Base-by-base conservation (phyloP, 2,888 invertebrate species). In the Polia nebulosa region DNA sequence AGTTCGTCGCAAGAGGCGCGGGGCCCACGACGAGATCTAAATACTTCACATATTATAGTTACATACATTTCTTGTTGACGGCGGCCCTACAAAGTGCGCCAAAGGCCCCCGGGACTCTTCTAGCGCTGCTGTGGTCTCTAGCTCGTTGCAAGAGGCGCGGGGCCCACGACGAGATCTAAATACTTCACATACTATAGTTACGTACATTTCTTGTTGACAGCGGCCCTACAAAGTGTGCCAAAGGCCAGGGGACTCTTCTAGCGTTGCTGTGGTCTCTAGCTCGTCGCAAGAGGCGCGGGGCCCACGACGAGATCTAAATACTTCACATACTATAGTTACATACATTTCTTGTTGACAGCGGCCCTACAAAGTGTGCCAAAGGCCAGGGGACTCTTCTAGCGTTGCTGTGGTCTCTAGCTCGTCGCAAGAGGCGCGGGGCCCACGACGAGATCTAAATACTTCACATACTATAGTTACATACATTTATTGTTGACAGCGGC, bases 231-330 rank as follows among this genome's bases (percentile, higher is more conserved):
- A 78, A 76, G n/a, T n/a, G n/a, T n/a, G n/a, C n/a, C n/a, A n/a
- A n/a, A n/a, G n/a, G n/a, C n/a, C n/a, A n/a, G n/a, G n/a, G n/a
- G n/a, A n/a, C n/a, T n/a, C n/a, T n/a, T n/a, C 77, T 93, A 3
- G 77, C 89, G 0, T 90, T 92, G 63, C 84, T 95, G 8, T 73
- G 89, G 6, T 92, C 91, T 0, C 84, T 94, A 34, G 88, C 91
- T 0, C 89, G 93, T 0, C 91, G 93, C 73, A 92, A 91, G 78
- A 87, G 90, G 1, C 89, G 89, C 11, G 57, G 1, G 9, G n/a
- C 8, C 41, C n/a, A 15, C 20, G 20, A 44, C 3, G 20, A 20
- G 41, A 22, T 11, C 45, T 45, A 25, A n/a, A n/a, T 1, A 8
- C n/a, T 39, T 27, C 39, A 55, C 2, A 25, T 22, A 22, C 17